phyloP scores from a whole-genome alignment of 2,797 vertebrate species.

The Thalassophryne amazonica region DNA sequence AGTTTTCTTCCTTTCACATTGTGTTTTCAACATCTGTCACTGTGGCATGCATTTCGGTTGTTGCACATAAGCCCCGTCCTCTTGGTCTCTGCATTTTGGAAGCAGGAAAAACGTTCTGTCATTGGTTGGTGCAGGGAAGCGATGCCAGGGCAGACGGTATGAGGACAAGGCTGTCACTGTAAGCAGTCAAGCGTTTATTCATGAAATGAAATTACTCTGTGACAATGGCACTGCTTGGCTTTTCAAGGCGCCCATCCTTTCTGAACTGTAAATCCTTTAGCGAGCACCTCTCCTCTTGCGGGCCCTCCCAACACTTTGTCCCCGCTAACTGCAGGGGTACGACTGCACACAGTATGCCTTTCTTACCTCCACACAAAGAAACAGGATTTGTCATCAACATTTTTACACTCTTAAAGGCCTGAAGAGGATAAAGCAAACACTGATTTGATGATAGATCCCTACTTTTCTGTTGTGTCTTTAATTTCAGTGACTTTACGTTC shows the following conservation, averaged over 20 bases:
- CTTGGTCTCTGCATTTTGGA: slow-evolving; percentile 59
- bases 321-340: slow-evolving; percentile 35
- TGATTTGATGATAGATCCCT: slow-evolving; percentile 57
- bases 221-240: slow-evolving; percentile 73
- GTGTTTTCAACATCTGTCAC: slow-evolving; percentile 49
- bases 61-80: slow-evolving; percentile 49
- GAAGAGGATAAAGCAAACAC: slow-evolving; percentile 54
- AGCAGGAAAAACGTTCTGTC: slow-evolving; percentile 62
- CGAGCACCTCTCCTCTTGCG: slow-evolving; percentile 25
- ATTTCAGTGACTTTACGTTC: slow-evolving; percentile 30
- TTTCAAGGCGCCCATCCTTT: slow-evolving; percentile 70
- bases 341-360: slow-evolving; percentile 53
- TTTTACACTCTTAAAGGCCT: slow-evolving; percentile 50
- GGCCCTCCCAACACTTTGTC: slow-evolving; percentile 46
- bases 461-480: slow-evolving; percentile 27
- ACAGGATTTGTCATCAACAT: slow-evolving; percentile 66
- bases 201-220: slow-evolving; percentile 79
- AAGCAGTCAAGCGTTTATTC: slow-evolving; percentile 77
- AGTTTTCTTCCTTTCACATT: slow-evolving; percentile 30
- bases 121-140: slow-evolving; percentile 46
- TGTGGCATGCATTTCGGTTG: slow-evolving; percentile 44
- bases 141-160: slow-evolving; percentile 56
- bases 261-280: slow-evolving; percentile 68
- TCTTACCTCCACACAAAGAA: slow-evolving; percentile 63
- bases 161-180: slow-evolving; percentile 72